Percentiles rank a stretch among this genome's conserved stretches.
Evolutionary conservation across 1,140 invertebrate genomes (phyloP).

Genomic region (Ladona fulva): DNA sequence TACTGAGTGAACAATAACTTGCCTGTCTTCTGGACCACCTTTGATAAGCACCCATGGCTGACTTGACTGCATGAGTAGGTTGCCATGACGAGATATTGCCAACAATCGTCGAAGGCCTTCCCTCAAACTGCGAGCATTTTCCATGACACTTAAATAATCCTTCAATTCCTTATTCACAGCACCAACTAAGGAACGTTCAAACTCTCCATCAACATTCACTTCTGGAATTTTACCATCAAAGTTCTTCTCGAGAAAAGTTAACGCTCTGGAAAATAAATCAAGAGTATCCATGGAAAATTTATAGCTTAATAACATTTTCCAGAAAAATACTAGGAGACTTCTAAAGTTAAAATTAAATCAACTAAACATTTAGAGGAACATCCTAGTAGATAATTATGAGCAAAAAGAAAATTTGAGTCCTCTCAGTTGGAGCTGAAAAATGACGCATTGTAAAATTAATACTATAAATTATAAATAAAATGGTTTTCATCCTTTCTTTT

Average conservation of each 20-base stretch:
- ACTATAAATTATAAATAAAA: no score
- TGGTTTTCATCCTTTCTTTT: no score
- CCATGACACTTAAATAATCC: conserved; percentile 70
- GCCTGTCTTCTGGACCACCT: conserved; percentile 65
- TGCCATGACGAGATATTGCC: conserved; percentile 82
- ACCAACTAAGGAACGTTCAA: conserved; percentile 67
- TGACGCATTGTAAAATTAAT: no score
- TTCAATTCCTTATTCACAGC: conserved; percentile 73
- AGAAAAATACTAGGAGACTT: no score
- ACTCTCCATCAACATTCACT: conserved; percentile 51
- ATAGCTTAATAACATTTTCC: no score
- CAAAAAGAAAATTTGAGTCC: no score
- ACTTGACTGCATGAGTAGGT: conserved; percentile 91
- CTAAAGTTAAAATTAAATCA: no score
- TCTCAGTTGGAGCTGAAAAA: no score
- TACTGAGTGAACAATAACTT: conserved; percentile 30
- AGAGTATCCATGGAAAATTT: no score
- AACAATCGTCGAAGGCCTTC: conserved; percentile 83
- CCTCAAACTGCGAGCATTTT: conserved; percentile 64
- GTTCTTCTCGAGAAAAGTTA: conserved; percentile 81
- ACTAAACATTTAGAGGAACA: no score
- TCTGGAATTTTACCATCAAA: conserved; percentile 70
- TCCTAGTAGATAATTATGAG: no score
- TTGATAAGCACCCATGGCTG: conserved; percentile 95
- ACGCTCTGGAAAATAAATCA: conserved; percentile 51